A percentile compares a stretch with the other conserved stretches of the same genome.
Conservation (phyloP, 2,888 invertebrate genomes). For the Agriotes lineatus region DNA sequence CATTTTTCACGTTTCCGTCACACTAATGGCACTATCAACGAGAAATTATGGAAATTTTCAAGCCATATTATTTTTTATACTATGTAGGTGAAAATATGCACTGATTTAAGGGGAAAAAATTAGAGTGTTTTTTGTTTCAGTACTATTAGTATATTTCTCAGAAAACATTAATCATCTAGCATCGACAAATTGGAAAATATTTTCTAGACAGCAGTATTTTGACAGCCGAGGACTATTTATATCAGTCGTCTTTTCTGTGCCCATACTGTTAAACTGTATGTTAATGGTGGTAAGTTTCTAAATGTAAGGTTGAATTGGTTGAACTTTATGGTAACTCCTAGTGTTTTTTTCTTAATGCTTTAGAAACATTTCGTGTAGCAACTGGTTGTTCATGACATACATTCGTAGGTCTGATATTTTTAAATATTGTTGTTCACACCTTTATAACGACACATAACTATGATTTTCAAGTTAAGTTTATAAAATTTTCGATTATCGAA, state of each 20-base stretch:
- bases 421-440: too few species aligned
- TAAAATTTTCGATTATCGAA: too few species aligned
- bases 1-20: slow-evolving; percentile 81
- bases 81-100: slow-evolving; percentile 75
- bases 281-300: slow-evolving; percentile 87
- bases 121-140: slow-evolving; percentile 68
- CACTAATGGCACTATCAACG: slow-evolving; percentile 83
- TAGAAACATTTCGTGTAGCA: too few species aligned
- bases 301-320: too few species aligned
- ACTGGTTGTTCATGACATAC: too few species aligned
- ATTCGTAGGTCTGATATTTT: too few species aligned
- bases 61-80: slow-evolving; percentile 82
- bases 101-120: background rate
- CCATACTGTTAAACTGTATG: slow-evolving; percentile 92
- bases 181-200: slow-evolving; percentile 87
- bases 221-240: slow-evolving; percentile 94
- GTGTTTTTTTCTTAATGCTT: too few species aligned
- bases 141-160: slow-evolving; percentile 88
- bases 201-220: slow-evolving; percentile 93
- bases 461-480: too few species aligned
- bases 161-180: slow-evolving; percentile 92
- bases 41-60: slow-evolving; percentile 90
- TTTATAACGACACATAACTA: too few species aligned
- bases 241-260: slow-evolving; percentile 93
- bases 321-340: too few species aligned